A percentile compares a stretch with the other conserved stretches of the same genome.
These are phyloP conservation scores for Caenorhabditis angaria DNA, from an alignment of 2,888 invertebrate genomes.

Conservation along the genomic window DNA sequence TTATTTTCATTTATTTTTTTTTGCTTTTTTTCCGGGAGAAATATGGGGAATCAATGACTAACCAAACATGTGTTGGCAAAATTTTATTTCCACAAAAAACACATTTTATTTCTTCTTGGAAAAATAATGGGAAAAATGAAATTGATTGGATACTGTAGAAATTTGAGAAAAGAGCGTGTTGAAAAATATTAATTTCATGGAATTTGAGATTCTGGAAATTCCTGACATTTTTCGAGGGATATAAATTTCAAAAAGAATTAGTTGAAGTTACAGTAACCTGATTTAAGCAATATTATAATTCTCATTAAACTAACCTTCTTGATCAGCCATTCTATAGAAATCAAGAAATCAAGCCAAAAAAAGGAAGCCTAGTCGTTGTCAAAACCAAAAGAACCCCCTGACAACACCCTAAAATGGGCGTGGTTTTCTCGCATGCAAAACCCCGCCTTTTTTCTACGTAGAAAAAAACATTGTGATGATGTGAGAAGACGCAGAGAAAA, in stretches of 20 bases:
- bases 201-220: no score
- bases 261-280: no score
- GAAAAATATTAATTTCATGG: no score
- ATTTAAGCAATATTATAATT: no score
- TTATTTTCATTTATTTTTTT: no score
- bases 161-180: no score
- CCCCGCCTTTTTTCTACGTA: background rate
- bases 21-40: constrained; percentile 9
- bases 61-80: constrained; percentile 1
- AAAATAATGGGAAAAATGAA: no score
- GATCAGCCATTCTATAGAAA: constrained; percentile 23
- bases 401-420: background rate
- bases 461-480: background rate
- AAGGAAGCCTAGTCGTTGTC: background rate
- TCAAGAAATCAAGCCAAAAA: constrained; percentile 12
- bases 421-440: background rate
- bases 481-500: constrained; percentile 1
- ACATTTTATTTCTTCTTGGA: background rate
- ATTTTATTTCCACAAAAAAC: background rate
- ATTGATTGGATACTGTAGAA: no score
- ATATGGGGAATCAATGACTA: constrained; percentile 5
- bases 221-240: no score
- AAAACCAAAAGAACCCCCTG: constrained; percentile 4
- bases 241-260: no score
- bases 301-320: constrained; percentile 43